Evolutionary conservation across 1,140 invertebrate genomes (phyloP), one percentile per base, ranked within the genome.

Genomic region (Bombus fervidus): DNA sequence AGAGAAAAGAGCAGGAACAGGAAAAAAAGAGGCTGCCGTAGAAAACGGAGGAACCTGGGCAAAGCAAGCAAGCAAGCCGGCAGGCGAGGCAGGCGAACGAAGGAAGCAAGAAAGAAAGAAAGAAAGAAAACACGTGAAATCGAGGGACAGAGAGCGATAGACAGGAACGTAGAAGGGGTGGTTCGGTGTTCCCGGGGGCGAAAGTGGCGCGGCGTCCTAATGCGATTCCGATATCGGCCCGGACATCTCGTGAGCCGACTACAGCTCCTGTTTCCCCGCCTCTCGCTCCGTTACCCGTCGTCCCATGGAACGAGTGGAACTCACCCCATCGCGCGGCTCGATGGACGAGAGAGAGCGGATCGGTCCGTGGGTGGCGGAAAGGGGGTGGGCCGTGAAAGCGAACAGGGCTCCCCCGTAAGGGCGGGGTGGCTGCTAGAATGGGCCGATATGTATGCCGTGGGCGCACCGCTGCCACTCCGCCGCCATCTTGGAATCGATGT

Each of bases 401-500:
- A 88, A 89, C 83, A 86, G 90, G 90, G 86, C 86, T 89, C 64
- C 64, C 64, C 83, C 64, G 86, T 83, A 90, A 90, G 89, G 89
- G 90, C 90, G 89, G 89, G 89, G 86, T 90, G 89, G 86, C 89
- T 83, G 85, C 86, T 81, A 90, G 90, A 92, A 91, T 90, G 91
- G 91, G 88, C 89, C 91, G 91, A 92, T 92, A 92, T 91, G 91
- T 92, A 92, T 92, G 91, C 90, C 83, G 89, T 84, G 87, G 87
- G 86, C 90, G 90, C 91, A 91, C 80, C 74, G 59, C 83, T 85
- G 83, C 86, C 83, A 71, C 77, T 84, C 85, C 59, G 84, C 87
- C 92, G 92, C 94, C 94, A 94, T 95, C 93, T 94, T 94, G 93
- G 90, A 94, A 92, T 92, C 91, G 91, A 92, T 91, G 92, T 93